These are phyloP conservation scores for Epinephelus awoara DNA, from an alignment of 2,797 vertebrate genomes.

Conservation along the genomic window DNA sequence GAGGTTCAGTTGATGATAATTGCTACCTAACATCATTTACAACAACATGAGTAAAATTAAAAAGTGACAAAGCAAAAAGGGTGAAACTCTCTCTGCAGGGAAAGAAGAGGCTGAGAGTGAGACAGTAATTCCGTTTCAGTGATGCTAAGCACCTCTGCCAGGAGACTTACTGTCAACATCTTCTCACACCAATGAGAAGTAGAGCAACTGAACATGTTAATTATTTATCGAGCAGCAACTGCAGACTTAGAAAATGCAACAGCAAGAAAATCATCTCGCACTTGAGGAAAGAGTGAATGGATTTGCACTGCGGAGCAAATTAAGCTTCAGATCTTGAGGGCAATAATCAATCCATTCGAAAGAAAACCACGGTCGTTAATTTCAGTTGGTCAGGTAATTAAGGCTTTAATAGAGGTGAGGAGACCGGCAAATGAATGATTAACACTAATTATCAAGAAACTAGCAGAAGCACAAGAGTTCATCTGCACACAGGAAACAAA, in stretches of 20 bases:
- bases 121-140: constrained; percentile 63
- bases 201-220: constrained; percentile 74
- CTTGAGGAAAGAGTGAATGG: constrained; percentile 22
- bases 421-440: constrained; percentile 35
- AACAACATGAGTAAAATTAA: constrained; percentile 34
- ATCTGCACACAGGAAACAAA: constrained; percentile 29
- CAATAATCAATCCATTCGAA: constrained; percentile 26
- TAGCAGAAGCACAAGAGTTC: neutral
- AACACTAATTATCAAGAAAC: constrained; percentile 32
- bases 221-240: constrained; percentile 76
- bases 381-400: constrained; percentile 38
- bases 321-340: constrained; percentile 38
- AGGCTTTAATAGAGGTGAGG: constrained; percentile 33
- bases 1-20: constrained; percentile 7
- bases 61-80: constrained; percentile 29
- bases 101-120: constrained; percentile 65
- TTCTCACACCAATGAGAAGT: constrained; percentile 72
- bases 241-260: constrained; percentile 55
- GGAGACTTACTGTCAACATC: constrained; percentile 77
- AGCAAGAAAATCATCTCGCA: constrained; percentile 52
- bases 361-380: constrained; percentile 7
- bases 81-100: constrained; percentile 37
- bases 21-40: constrained; percentile 34
- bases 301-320: constrained; percentile 50
- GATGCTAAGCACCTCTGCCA: constrained; percentile 75